phyloP scores from a whole-genome alignment of 2,888 invertebrate genomes.

The Nemapogon koenigi region DNA sequence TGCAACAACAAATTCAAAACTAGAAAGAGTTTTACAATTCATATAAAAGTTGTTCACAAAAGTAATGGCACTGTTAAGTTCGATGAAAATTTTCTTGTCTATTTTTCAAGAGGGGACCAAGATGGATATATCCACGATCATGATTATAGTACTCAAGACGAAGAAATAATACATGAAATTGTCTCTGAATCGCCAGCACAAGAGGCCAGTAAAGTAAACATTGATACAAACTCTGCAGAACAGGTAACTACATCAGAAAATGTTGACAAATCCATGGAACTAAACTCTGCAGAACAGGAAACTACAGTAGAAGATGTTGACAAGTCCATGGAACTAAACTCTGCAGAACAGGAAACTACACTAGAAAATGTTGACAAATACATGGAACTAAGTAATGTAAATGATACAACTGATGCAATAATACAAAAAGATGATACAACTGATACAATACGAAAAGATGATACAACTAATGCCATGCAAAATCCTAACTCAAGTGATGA shows the following conservation, averaged over 20 bases:
- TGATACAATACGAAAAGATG: too few species aligned
- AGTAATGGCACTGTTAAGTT: conserved; percentile 44
- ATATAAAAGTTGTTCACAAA: conserved; percentile 42
- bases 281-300: background rate
- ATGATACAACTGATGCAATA: background rate
- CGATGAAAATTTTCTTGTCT: conserved; percentile 42
- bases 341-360: background rate
- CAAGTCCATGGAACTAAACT: background rate
- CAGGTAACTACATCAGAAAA: background rate
- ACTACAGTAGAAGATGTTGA: background rate
- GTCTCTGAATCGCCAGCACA: background rate
- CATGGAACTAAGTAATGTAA: background rate
- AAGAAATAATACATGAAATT: conserved; percentile 5
- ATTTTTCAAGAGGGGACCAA: conserved; percentile 28
- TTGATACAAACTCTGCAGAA: background rate
- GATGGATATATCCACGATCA: background rate
- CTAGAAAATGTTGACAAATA: too few species aligned
- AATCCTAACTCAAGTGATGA: too few species aligned
- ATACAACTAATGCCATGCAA: too few species aligned
- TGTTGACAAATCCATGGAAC: conserved; percentile 2
- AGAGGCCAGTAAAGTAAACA: background rate
- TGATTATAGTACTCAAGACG: conserved; percentile 6
- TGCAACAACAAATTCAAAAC: conserved; percentile 33
- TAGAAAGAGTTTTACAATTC: conserved; percentile 39
- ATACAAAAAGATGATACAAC: too few species aligned